Evolutionary conservation across 2,113 vertebrate species (phyloP).

Genomic region (Chauna torquata): DNA sequence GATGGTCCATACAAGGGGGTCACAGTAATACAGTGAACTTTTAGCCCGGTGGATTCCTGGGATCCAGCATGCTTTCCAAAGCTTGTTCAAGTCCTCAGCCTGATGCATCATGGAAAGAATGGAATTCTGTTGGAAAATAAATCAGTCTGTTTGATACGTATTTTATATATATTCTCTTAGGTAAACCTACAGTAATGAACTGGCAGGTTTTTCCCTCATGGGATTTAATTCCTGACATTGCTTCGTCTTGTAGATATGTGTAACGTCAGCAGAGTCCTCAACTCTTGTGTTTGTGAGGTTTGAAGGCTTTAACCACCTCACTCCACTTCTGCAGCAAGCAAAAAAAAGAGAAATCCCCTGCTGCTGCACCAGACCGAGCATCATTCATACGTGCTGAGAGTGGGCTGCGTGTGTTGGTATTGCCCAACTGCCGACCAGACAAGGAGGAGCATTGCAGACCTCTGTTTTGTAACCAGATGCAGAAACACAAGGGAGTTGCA

Average conservation of each 20-base stretch:
- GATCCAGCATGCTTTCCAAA: background rate
- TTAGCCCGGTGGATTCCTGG: background rate
- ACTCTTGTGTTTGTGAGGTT: background rate
- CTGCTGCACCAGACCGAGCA: background rate
- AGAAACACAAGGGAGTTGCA: background rate
- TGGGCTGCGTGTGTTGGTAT: background rate
- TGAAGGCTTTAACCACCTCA: background rate
- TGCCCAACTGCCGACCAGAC: background rate
- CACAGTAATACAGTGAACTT: background rate
- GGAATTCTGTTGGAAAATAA: background rate
- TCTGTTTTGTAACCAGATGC: background rate
- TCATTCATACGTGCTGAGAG: background rate
- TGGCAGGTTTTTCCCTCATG: background rate
- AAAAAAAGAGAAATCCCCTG: background rate
- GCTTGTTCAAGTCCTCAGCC: background rate
- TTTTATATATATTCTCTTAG: background rate
- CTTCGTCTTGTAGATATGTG: background rate
- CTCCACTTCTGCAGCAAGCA: background rate
- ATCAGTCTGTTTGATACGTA: background rate
- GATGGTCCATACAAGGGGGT: rapidly evolving
- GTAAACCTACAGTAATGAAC: background rate
- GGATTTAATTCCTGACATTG: background rate
- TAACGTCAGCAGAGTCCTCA: background rate
- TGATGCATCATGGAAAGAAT: background rate
- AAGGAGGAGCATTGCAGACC: background rate